A percentile compares a stretch with the other conserved stretches of the same genome.
phyloP scores from a whole-genome alignment of 2,888 invertebrate species.

The Dendrolimus houi region DNA sequence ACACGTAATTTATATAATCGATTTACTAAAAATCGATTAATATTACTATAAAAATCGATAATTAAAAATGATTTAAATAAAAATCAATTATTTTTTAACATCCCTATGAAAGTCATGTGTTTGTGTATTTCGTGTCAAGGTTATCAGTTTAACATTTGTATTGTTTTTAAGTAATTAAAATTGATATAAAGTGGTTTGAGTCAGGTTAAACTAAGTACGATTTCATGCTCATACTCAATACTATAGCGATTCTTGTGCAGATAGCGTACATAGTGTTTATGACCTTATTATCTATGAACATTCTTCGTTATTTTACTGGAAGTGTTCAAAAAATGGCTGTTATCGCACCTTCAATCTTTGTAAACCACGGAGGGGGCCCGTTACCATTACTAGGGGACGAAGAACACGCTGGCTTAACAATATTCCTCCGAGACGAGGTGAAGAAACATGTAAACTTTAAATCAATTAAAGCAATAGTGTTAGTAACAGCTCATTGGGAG shows the following conservation, averaged over 20 bases:
- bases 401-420: conserved; percentile 51
- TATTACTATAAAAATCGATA: no score
- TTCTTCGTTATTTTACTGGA: conserved; percentile 50
- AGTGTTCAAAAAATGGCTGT: conserved; percentile 46
- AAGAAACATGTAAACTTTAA: conserved; percentile 54
- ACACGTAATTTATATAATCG: no score
- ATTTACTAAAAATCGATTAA: no score
- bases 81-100: no score
- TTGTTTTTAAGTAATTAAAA: no score
- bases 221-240: conserved; percentile 65
- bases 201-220: conserved; percentile 18
- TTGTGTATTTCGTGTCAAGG: no score
- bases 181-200: no score
- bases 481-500: conserved; percentile 69
- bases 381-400: conserved; percentile 58
- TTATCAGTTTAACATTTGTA: no score
- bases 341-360: conserved; percentile 61
- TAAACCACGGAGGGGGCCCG: conserved; percentile 67
- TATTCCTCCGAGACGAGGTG: conserved; percentile 52
- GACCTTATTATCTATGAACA: conserved; percentile 63
- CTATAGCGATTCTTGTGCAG: conserved; percentile 53
- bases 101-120: no score
- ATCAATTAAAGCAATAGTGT: conserved; percentile 54
- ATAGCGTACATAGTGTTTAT: conserved; percentile 58
- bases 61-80: no score